Evolutionary conservation across 2,888 invertebrate species (phyloP), one percentile per base, ranked within the genome.

Genomic region (Agrilus biguttatus): DNA sequence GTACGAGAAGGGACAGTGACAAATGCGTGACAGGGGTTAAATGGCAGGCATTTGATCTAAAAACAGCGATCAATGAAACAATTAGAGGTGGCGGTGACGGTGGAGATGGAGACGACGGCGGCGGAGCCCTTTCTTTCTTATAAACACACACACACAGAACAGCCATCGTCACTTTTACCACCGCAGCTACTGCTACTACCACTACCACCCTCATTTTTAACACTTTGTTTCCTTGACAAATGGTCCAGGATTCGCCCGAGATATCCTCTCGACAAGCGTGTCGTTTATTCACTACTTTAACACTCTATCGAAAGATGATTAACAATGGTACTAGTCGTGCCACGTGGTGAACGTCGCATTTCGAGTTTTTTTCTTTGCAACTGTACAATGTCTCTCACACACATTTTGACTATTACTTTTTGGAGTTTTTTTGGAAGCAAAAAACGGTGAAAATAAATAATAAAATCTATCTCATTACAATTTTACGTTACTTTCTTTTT

Each of bases 161-260:
- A 58, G 56, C 57, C 61, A 66, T 66, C 58, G 55, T 53, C 38
- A 33, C 36, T 37, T 43, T 38, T 36, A 44, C 14, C 40, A 39
- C 37, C 43, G 10, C 28, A 3, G 41, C 44, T 43, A 43, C 51
- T 44, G 43, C 47, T 46, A 45, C 43, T 44, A 46, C 37, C 39
- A 28, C 57, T 49, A 55, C 45, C 47, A 67, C 57, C 52, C 57
- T 55, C 57, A 59, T 60, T 60, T 61, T 60, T 60, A 59, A 59
- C 68, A 69, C 65, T 67, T 68, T 64, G 69, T 72, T 59, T 58
- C 60, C 59, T 53, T 63, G 63, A 63, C 62, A 63, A 63, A 63
- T 61, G 60, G 59, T 52, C 44, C 49, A 47, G 53, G 53, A 55
- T 54, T 55, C 50, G 45, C 49, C 50, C 51, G 48, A 49, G 42